phyloP scores from a whole-genome alignment of 2,797 vertebrate species.

The Parambassis ranga region DNA sequence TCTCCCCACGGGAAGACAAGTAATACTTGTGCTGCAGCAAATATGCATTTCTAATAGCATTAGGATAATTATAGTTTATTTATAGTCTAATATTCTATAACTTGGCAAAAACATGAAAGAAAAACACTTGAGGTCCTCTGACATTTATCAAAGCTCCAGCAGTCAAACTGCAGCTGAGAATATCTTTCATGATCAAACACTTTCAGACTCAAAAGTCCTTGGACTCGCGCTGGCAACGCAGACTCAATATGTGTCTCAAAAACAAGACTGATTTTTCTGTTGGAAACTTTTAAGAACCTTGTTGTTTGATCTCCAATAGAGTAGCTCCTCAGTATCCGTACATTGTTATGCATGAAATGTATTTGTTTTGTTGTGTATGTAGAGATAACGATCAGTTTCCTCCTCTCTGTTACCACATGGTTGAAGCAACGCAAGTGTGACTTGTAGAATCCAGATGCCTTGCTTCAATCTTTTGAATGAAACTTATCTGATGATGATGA shows the following conservation, averaged over 20 bases:
- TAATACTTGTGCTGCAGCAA: constrained; percentile 40
- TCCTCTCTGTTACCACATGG: too few relatives aligned
- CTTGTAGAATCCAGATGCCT: too few relatives aligned
- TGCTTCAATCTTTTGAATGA: too few relatives aligned
- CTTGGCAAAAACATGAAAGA: constrained; percentile 53
- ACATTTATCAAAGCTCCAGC: constrained; percentile 60
- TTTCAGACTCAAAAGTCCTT: constrained; percentile 37
- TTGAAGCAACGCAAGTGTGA: too few relatives aligned
- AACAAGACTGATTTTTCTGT: constrained; percentile 24
- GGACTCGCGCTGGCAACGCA: constrained; percentile 24
- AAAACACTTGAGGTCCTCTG: constrained; percentile 53
- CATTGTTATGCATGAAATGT: constrained; percentile 1
- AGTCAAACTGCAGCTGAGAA: constrained; percentile 47
- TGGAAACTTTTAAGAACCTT: constrained; percentile 11
- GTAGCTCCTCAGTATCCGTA: background rate
- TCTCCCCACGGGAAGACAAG: constrained; percentile 30
- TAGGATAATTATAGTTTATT: constrained; percentile 74
- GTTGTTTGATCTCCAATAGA: constrained; percentile 22
- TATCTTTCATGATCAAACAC: constrained; percentile 70
- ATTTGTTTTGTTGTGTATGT: too few relatives aligned
- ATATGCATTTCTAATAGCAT: constrained; percentile 57
- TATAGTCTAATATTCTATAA: constrained; percentile 63
- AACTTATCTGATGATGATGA: too few relatives aligned
- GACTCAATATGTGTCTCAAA: constrained; percentile 33
- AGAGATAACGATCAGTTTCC: too few relatives aligned